These are phyloP conservation scores for Cynocephalus volans DNA, from an alignment of 2,113 vertebrate genomes.

Conservation along the genomic window DNA sequence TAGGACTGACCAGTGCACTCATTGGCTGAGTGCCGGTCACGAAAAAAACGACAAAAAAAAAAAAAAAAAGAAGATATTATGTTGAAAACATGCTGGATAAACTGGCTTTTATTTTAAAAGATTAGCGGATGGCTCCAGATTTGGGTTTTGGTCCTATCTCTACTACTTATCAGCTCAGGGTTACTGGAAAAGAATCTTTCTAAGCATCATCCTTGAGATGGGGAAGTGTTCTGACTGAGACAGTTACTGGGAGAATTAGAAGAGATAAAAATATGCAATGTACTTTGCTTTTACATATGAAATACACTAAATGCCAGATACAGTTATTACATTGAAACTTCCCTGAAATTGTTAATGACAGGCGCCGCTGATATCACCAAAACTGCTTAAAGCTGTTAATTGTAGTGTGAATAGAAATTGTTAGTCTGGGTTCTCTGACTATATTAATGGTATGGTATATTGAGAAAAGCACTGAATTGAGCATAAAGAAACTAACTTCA, in stretches of 20 bases:
- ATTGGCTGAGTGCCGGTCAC: too few relatives aligned
- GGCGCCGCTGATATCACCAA: background rate
- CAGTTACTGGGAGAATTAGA: background rate
- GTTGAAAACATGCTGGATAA: background rate
- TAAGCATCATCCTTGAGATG: background rate
- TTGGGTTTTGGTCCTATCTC: background rate
- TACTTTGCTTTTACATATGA: background rate
- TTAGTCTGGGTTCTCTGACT: background rate
- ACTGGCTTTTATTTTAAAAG: background rate
- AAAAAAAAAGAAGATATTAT: background rate
- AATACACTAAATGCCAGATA: background rate
- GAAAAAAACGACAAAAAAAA: too few relatives aligned
- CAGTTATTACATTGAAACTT: conserved; percentile 6
- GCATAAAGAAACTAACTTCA: background rate
- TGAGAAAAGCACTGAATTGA: background rate
- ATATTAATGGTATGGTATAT: background rate
- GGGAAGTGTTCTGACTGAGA: background rate
- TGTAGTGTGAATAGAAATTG: background rate
- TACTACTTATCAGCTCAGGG: background rate
- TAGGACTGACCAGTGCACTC: too few relatives aligned
- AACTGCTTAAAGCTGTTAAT: background rate
- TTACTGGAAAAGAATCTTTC: background rate
- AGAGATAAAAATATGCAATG: background rate
- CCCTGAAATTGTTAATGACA: background rate
- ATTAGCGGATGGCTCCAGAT: background rate